Conservation (phyloP, 2,888 invertebrate genomes). For the Athrips mouffetella region DNA sequence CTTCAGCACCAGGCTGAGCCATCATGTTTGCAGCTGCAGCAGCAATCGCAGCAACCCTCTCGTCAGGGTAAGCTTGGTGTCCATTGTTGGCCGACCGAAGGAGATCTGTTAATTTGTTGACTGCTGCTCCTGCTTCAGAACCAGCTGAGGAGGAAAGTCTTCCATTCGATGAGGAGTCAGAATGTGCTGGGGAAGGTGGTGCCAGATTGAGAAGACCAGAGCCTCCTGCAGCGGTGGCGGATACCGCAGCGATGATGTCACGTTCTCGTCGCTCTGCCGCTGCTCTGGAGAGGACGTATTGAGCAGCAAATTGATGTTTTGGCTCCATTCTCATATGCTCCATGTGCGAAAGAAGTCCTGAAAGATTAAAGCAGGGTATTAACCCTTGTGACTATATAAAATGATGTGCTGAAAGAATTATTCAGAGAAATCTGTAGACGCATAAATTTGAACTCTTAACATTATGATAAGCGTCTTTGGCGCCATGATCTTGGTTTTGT, state of each 20-base stretch:
- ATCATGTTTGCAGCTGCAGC: constrained; percentile 81
- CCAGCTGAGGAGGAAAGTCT: constrained; percentile 88
- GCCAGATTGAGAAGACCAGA: constrained; percentile 83
- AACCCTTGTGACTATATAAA: constrained; percentile 1
- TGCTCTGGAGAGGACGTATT: constrained; percentile 93
- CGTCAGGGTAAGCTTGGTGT: constrained; percentile 81
- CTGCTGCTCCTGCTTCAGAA: constrained; percentile 83
- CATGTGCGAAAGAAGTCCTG: constrained; percentile 95
- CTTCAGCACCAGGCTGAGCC: constrained; percentile 79
- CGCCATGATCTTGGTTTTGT: constrained; percentile 2
- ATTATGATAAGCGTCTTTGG: not conserved
- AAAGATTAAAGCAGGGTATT: constrained; percentile 32
- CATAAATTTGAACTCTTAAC: not conserved
- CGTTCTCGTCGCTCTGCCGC: constrained; percentile 93
- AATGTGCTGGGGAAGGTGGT: constrained; percentile 91
- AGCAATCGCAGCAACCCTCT: constrained; percentile 85
- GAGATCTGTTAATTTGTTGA: constrained; percentile 78
- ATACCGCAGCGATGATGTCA: constrained; percentile 85
- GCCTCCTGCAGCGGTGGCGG: constrained; percentile 81
- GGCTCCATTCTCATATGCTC: constrained; percentile 98
- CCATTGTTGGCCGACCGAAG: constrained; percentile 82
- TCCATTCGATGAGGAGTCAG: constrained; percentile 91
- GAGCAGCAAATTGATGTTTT: constrained; percentile 96
- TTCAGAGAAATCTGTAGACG: not conserved
- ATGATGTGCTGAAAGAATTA: not conserved